Percentiles rank a stretch among this genome's conserved stretches.
phyloP scores from a whole-genome alignment of 2,113 vertebrate genomes.

The Podarcis muralis region DNA sequence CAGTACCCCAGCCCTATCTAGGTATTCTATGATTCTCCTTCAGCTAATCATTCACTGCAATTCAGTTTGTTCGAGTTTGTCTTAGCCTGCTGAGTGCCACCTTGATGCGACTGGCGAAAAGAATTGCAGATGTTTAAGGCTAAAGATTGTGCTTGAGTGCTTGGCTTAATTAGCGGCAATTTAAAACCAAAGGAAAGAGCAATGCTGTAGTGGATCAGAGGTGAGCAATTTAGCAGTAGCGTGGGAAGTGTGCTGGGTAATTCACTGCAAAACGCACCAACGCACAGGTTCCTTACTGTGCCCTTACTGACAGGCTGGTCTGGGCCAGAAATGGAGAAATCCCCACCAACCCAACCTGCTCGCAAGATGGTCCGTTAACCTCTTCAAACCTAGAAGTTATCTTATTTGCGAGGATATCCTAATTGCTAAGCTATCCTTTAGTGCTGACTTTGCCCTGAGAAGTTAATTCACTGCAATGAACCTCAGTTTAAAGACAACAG shows the following conservation, averaged over 20 bases:
- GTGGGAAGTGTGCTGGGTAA: background rate
- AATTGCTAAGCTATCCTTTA: too few species aligned
- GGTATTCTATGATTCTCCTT: too few species aligned
- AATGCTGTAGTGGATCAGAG: background rate
- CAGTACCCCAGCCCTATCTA: too few species aligned
- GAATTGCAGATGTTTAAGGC: background rate
- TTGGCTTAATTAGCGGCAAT: background rate
- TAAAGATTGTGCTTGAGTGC: background rate
- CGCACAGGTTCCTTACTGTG: background rate
- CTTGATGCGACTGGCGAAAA: background rate
- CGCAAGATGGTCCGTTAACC: background rate
- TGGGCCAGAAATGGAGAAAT: background rate
- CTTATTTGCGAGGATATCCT: background rate
- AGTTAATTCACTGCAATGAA: background rate
- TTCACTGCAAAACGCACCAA: too few species aligned
- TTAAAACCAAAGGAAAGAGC: background rate
- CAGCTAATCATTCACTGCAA: too few species aligned
- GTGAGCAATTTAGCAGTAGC: background rate
- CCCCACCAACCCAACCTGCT: background rate
- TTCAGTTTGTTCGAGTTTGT: too few species aligned
- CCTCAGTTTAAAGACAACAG: too few species aligned
- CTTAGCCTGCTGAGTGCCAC: background rate
- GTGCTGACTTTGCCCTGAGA: background rate
- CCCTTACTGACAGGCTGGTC: background rate
- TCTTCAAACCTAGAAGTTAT: background rate